Base-by-base conservation (phyloP, 1,140 invertebrate genomes). In the Zaprionus gabonicus region DNA sequence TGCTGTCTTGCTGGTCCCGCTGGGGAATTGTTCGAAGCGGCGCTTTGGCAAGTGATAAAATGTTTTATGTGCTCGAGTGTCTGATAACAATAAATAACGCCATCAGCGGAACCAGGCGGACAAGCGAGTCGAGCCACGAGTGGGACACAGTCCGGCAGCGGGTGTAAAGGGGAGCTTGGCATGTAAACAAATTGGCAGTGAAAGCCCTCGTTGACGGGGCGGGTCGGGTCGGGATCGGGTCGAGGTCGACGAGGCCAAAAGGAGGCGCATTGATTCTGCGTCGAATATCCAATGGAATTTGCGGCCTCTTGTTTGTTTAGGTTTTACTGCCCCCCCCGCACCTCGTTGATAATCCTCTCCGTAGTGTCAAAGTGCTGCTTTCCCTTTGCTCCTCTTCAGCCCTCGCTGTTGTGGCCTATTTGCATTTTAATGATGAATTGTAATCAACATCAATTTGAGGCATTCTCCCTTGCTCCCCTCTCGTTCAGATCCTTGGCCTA, bases 11-110 rank as follows among this genome's bases (percentile, higher is more conserved):
- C 36, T 27, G 31, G 36, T 23, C 65, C 36, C 56, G 38, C 49
- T 60, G 79, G 60, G 66, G 70, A 72, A 68, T 78, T 74, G 75
- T 71, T 56, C 46, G 49, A 31, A 66, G 57, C 69, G 57, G 55
- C 36, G 58, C 65, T 62, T 59, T 73, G 78, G 70, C 81, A 85
- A 90, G 85, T 90, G 85, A 90, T 90, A 90, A 90, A 90, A 90
- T 90, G 85, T 90, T 90, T 90, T 90, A 90, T 90, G 85, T 90
- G 73, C 76, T 77, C 71, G 85, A 90, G 85, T 91, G 85, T 91
- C 85, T 90, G 85, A 90, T 90, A 90, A 90, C 85, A 90, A 90
- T 90, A 90, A 90, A 90, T 90, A 90, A 90, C 85, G 76, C 78
- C 81, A 90, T 90, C 85, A 88, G 85, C 85, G 76, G 74, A 79